These are phyloP conservation scores for Hemaris fuciformis DNA, from an alignment of 2,888 invertebrate genomes.

Conservation along the genomic window DNA sequence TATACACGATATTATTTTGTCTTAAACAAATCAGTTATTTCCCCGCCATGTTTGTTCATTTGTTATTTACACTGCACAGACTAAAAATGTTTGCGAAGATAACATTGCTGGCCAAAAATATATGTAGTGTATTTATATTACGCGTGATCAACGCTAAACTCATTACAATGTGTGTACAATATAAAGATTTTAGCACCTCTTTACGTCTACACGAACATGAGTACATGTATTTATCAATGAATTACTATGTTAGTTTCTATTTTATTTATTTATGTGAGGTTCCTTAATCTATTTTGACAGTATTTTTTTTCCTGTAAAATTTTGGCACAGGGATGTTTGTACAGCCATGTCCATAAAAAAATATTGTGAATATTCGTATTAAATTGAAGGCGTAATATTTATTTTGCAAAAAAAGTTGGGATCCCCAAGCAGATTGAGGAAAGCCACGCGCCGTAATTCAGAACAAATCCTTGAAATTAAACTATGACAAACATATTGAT, in stretches of 20 bases:
- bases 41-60: neutral
- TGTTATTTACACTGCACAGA: neutral
- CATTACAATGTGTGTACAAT: neutral
- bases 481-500: no score
- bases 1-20: no score
- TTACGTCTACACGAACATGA: neutral
- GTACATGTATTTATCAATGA: neutral
- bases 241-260: neutral
- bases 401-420: no score
- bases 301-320: neutral
- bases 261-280: neutral
- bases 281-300: neutral
- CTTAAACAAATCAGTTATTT: no score
- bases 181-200: neutral
- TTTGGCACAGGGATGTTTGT: neutral
- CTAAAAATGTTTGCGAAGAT: neutral
- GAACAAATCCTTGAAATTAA: no score
- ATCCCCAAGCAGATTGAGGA: no score
- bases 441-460: no score
- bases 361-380: no score
- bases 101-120: neutral
- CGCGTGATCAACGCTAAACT: neutral
- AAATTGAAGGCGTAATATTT: no score
- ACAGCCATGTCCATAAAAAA: neutral
- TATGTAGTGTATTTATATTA: neutral